Evolutionary conservation across 2,888 invertebrate species (phyloP).

Genomic region (Drosophila dives): DNA sequence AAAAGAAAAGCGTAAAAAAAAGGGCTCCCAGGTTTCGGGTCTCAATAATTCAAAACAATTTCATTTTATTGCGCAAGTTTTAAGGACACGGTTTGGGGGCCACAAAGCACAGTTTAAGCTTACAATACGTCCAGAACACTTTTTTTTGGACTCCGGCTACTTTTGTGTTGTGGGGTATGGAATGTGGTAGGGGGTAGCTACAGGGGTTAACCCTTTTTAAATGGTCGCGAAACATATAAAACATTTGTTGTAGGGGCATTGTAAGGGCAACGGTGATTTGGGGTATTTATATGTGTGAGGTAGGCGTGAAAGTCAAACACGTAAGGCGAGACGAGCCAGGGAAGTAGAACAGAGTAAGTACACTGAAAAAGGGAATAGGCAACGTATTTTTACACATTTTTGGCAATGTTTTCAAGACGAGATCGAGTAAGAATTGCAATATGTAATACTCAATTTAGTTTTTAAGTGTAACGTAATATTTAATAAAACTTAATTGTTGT

Average conservation of each 20-base stretch:
- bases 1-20: slow-evolving; percentile 5
- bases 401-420: neutral
- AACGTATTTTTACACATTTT: neutral
- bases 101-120: slow-evolving; percentile 71
- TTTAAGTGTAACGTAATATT: neutral
- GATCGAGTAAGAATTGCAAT: neutral
- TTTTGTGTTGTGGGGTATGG: neutral
- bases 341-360: slow-evolving; percentile 11
- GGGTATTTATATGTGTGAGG: slow-evolving; percentile 3
- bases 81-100: slow-evolving; percentile 30
- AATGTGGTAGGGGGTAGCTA: slow-evolving; percentile 3
- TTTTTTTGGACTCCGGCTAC: slow-evolving; percentile 59
- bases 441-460: neutral
- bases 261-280: neutral
- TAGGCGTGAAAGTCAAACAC: slow-evolving; percentile 63
- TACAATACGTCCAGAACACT: slow-evolving; percentile 33
- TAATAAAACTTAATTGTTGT: neutral
- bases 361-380: neutral
- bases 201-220: slow-evolving; percentile 56
- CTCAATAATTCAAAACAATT: slow-evolving; percentile 81
- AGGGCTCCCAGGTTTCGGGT: slow-evolving; percentile 55
- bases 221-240: slow-evolving; percentile 50
- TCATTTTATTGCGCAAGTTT: slow-evolving; percentile 71
- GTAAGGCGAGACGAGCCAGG: slow-evolving; percentile 23
- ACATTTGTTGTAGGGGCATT: slow-evolving; percentile 30